Evolutionary conservation across 2,888 invertebrate species (phyloP), one percentile per base, ranked within the genome.

Genomic region (Lymantria dispar): DNA sequence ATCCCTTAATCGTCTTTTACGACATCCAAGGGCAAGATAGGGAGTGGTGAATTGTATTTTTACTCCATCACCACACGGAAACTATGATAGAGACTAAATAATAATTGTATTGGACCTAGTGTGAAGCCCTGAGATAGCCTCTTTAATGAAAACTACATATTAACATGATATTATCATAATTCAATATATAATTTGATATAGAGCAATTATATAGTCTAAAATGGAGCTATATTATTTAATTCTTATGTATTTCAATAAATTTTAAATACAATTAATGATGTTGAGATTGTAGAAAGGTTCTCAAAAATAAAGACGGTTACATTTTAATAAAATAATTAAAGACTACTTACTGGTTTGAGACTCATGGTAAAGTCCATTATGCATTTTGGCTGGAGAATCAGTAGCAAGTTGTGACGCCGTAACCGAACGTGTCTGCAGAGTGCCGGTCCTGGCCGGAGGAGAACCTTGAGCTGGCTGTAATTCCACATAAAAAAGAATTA

Each of bases 361-460:
- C 67, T 95, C 95, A 73, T 94, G 93, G 78, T 95, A 95, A 63
- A 95, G 93, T 39, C 95, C 95, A 75, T 94, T 95, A 80, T 94
- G 95, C 92, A 96, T 94, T 84, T 96, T 95, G 56, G 96, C 96
- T 9, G 97, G 97, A 46, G 96, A 97, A 86, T 98, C 97, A 31
- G 97, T 97, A 67, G 97, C 97, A 51, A 98, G 91, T 82, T 98
- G 97, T 30, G 97, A 97, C 33, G 97, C 97, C 0, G 97, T 97
- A 31, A 98, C 98, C 48, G 97, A 97, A 68, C 97, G 94, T 8
- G 97, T 97, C 87, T 97, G 97, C 60, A 98, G 91, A 7, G 97
- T 97, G 63, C 97, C 96, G 11, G 96, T 96, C 76, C 95, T 95
- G 7, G 92, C 93, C 39, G 93, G 93, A 13, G 94, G 93, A 9